phyloP scores from a whole-genome alignment of 2,888 invertebrate genomes.

The Patella ulyssiponensis region DNA sequence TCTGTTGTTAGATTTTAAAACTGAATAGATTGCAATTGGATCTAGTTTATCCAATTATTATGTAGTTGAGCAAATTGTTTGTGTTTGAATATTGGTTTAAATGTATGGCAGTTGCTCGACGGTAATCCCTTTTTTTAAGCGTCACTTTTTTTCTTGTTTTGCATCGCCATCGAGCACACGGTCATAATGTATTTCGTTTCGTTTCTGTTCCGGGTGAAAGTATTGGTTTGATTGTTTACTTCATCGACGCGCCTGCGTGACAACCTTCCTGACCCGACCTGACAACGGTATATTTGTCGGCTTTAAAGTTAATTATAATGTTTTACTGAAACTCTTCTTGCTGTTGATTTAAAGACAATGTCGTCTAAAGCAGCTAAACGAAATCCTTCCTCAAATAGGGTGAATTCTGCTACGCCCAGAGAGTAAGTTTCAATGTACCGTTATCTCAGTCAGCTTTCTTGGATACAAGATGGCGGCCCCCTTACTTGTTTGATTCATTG shows the following conservation, averaged over 20 bases:
- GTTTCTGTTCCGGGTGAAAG: neutral
- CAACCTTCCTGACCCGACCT: conserved; percentile 2
- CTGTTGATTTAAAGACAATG: neutral
- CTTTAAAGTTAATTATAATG: too few species aligned
- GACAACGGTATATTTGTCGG: neutral
- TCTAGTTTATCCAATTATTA: too few species aligned
- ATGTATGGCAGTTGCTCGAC: too few species aligned
- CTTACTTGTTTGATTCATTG: conserved; percentile 1
- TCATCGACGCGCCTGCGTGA: neutral
- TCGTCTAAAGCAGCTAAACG: neutral
- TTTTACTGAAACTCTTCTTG: too few species aligned
- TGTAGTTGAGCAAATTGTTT: too few species aligned
- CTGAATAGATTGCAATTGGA: too few species aligned
- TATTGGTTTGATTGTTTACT: neutral
- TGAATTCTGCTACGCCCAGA: conserved; percentile 60
- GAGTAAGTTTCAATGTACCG: conserved; percentile 54
- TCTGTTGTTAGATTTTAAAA: too few species aligned
- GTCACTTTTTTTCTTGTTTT: too few species aligned
- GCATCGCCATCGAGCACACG: too few species aligned
- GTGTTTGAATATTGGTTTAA: too few species aligned
- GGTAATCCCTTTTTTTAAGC: too few species aligned
- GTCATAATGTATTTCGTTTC: too few species aligned
- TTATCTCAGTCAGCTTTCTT: conserved; percentile 34
- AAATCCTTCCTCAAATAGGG: conserved; percentile 48
- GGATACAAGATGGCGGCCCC: conserved; percentile 64